Conservation (phyloP, 2,888 invertebrate species). For the Drosophila neotestacea region DNA sequence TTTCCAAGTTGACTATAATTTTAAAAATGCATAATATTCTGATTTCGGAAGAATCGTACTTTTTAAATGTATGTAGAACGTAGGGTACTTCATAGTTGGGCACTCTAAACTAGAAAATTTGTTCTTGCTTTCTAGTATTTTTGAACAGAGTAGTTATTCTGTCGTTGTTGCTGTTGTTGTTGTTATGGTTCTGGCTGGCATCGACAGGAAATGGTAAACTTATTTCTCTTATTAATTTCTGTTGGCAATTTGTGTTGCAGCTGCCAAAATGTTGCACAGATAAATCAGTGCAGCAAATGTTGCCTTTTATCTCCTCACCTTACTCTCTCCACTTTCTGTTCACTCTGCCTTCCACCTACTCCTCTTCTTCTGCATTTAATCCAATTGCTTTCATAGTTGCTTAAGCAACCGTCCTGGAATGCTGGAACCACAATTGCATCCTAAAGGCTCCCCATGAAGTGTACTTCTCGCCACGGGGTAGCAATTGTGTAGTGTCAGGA, state of each 20-base stretch:
- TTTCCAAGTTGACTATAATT: too few relatives aligned
- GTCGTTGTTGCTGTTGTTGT: conserved; percentile 6
- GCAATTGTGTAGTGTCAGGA: conserved; percentile 7
- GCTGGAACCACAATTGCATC: too few relatives aligned
- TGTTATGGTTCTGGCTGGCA: conserved; percentile 26
- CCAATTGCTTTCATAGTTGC: conserved; percentile 34
- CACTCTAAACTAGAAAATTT: too few relatives aligned
- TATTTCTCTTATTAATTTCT: conserved; percentile 74
- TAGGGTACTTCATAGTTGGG: background rate
- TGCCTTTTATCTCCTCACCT: conserved; percentile 14
- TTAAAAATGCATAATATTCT: too few relatives aligned
- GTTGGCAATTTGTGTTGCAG: conserved; percentile 60
- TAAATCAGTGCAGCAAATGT: conserved; percentile 52
- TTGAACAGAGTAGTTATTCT: conserved; percentile 15
- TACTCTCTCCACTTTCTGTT: background rate
- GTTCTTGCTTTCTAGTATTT: conserved; percentile 43
- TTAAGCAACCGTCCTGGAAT: conserved; percentile 22
- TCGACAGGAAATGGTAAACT: conserved; percentile 72
- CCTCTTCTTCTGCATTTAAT: background rate
- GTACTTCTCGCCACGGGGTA: background rate
- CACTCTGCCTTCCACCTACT: background rate
- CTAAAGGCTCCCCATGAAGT: background rate
- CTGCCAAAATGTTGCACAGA: conserved; percentile 27
- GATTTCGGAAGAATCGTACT: too few relatives aligned
- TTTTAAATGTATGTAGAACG: background rate